A percentile compares a stretch with the other conserved stretches of the same genome.
These are phyloP conservation scores for Actinia tenebrosa DNA, from an alignment of 64 coral and sea anemone species.

Conservation along the genomic window DNA sequence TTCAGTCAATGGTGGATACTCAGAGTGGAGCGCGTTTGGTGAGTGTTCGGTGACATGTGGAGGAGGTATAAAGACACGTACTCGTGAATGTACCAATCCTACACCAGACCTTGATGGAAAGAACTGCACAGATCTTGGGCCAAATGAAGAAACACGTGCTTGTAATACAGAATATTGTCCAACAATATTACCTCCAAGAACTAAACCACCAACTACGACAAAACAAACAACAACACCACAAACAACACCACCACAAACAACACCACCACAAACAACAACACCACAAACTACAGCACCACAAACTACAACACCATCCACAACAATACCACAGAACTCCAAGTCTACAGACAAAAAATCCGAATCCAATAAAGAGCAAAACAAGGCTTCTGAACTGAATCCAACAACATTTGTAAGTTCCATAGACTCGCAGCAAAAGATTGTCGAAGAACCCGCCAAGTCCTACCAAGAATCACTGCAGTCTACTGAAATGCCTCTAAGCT, in stretches of 20 bases:
- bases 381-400: background rate
- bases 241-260: background rate
- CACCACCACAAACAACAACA: background rate
- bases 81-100: constrained; percentile 22
- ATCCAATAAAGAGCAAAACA: background rate
- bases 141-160: background rate
- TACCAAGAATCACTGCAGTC: background rate
- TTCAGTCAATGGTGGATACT: constrained; percentile 18
- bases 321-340: background rate
- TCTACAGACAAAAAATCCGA: background rate
- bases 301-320: background rate
- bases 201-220: background rate
- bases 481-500: background rate
- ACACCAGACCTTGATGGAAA: background rate
- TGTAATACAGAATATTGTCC: background rate
- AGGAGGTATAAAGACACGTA: background rate
- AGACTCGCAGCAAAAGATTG: background rate
- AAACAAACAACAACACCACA: background rate
- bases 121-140: background rate
- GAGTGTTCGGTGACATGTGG: constrained; percentile 7
- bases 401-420: background rate
- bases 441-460: background rate
- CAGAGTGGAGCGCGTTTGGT: background rate
- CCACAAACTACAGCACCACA: background rate
- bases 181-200: constrained; percentile 1